These are phyloP conservation scores for Trichoplusia ni DNA, from an alignment of 1,140 invertebrate species.

Conservation along the genomic window DNA sequence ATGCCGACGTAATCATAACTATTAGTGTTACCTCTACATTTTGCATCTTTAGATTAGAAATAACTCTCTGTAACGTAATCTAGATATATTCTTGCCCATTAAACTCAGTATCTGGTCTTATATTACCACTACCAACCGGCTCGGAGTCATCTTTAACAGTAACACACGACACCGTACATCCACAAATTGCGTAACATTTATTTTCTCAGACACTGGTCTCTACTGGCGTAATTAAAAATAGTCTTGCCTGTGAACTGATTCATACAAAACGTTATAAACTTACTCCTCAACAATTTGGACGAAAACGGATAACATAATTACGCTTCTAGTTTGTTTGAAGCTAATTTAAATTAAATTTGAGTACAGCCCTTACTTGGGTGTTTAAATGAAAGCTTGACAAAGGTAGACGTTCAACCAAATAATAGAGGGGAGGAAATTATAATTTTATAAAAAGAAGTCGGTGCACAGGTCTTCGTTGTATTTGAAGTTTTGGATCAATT, in stretches of 20 bases:
- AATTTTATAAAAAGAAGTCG: too few species aligned
- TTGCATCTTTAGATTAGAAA: background rate
- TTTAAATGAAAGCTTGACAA: slow-evolving; percentile 1
- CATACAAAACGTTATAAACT: slow-evolving; percentile 6
- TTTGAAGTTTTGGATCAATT: slow-evolving; percentile 3
- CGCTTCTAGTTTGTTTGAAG: background rate
- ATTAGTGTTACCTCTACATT: background rate
- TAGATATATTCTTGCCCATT: slow-evolving; percentile 5
- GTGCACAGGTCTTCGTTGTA: too few species aligned
- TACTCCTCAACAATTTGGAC: slow-evolving; percentile 1
- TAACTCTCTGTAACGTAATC: background rate
- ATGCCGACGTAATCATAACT: background rate
- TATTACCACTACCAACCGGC: background rate
- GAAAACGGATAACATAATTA: background rate
- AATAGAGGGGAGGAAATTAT: too few species aligned
- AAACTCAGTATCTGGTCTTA: background rate
- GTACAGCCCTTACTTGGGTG: slow-evolving; percentile 4
- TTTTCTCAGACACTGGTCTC: background rate
- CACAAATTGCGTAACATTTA: slow-evolving; percentile 18
- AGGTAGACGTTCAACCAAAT: background rate
- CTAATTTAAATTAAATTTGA: slow-evolving; percentile 8
- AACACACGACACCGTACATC: slow-evolving; percentile 7
- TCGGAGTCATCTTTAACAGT: slow-evolving; percentile 11
- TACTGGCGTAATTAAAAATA: slow-evolving; percentile 21
- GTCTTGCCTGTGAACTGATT: slow-evolving; percentile 1